Evolutionary conservation across 2,888 invertebrate species (phyloP).

Genomic region (Nomada lathburiana): DNA sequence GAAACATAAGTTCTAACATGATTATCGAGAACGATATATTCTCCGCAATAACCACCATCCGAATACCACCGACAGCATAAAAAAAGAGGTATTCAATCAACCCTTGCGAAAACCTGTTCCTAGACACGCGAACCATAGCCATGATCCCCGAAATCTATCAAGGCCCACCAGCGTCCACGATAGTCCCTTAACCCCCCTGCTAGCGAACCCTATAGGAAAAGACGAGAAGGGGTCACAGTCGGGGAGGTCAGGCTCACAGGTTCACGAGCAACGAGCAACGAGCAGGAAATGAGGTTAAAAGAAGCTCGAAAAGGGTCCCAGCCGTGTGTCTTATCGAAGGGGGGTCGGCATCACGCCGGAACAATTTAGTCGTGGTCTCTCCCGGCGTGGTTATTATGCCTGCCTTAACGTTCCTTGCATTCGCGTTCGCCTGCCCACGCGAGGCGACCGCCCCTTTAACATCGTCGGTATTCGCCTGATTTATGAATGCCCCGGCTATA

Average conservation of each 20-base stretch:
- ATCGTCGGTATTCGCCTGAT: slow-evolving; percentile 79
- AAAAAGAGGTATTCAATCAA: no score
- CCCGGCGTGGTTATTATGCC: slow-evolving; percentile 69
- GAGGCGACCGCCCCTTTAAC: slow-evolving; percentile 77
- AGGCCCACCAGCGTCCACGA: no score
- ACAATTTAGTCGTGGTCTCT: slow-evolving; percentile 71
- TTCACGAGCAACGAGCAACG: background rate
- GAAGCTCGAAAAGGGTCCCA: slow-evolving; percentile 16
- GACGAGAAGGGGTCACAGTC: no score
- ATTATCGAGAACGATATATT: no score
- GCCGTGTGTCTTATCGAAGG: slow-evolving; percentile 1
- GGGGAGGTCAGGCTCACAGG: background rate
- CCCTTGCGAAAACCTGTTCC: no score
- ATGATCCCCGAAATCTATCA: no score
- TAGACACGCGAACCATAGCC: no score
- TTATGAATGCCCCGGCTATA: slow-evolving; percentile 78
- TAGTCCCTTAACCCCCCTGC: background rate
- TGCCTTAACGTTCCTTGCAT: slow-evolving; percentile 73
- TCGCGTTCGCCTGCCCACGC: slow-evolving; percentile 75
- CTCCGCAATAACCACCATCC: no score
- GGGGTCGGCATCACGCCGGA: slow-evolving; percentile 53
- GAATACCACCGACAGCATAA: no score
- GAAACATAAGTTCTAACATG: no score
- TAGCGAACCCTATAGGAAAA: no score
- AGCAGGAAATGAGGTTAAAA: slow-evolving; percentile 42